phyloP scores from a whole-genome alignment of 92 coral and sea anemone genomes.

The Paramuricea clavata region DNA sequence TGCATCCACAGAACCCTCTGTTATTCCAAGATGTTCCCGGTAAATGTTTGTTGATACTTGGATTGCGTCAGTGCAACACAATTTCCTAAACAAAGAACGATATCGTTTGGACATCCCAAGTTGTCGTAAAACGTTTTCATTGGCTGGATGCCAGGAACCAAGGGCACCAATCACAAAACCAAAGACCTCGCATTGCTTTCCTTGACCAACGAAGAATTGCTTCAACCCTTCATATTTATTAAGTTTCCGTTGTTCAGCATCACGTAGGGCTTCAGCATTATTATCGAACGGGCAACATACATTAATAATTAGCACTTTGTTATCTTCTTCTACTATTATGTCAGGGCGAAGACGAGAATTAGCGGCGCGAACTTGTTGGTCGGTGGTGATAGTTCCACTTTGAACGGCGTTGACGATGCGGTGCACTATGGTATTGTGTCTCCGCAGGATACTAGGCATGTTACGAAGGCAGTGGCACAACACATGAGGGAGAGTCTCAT shows the following conservation, averaged over 20 bases:
- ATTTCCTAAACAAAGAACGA: conserved; percentile 37
- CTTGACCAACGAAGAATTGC: conserved; percentile 8
- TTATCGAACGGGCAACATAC: conserved; percentile 41
- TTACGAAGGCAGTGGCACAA: conserved; percentile 36
- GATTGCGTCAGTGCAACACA: conserved; percentile 48
- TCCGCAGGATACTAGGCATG: conserved; percentile 25
- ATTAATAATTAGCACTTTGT: conserved; percentile 39
- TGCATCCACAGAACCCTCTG: conserved; percentile 3
- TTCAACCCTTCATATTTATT: conserved; percentile 29
- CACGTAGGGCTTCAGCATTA: conserved; percentile 39
- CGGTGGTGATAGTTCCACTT: conserved; percentile 25
- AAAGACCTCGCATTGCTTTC: conserved; percentile 15
- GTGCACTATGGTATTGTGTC: conserved; percentile 36
- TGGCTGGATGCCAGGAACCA: too few species aligned
- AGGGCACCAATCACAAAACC: conserved; percentile 19
- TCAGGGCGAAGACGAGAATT: conserved; percentile 43
- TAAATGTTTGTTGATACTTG: conserved; percentile 7
- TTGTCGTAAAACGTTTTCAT: conserved; percentile 24
- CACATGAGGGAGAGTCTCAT: conserved; percentile 44
- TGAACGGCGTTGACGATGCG: conserved; percentile 41
- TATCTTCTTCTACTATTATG: conserved; percentile 20
- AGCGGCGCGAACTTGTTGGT: background rate
- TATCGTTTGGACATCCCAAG: conserved; percentile 46
- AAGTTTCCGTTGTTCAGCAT: conserved; percentile 27
- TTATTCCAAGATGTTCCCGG: background rate